Evolutionary conservation across 92 coral and sea anemone species (phyloP).

Genomic region (Paramuricea clavata): DNA sequence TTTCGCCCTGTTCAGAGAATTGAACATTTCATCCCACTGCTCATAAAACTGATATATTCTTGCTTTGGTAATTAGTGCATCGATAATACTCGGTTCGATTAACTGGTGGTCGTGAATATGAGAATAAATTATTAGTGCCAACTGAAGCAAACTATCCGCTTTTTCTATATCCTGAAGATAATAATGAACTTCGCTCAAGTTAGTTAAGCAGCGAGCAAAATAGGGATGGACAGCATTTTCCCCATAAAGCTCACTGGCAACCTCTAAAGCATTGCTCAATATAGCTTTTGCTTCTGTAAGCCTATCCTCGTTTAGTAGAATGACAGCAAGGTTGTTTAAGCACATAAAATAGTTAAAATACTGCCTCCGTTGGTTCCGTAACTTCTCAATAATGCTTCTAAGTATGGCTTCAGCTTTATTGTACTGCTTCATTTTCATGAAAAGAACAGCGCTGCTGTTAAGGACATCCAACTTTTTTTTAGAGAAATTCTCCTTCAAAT

Average conservation of each 20-base stretch:
- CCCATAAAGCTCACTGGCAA: conserved; percentile 44
- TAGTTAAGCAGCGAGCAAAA: conserved; percentile 42
- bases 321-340: conserved; percentile 44
- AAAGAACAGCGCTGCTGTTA: conserved; percentile 34
- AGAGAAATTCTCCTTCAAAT: background rate
- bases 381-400: background rate
- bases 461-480: background rate
- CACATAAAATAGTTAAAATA: conserved; percentile 1
- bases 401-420: conserved; percentile 22
- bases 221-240: conserved; percentile 33
- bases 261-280: conserved; percentile 31
- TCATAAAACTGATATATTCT: conserved; percentile 14
- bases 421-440: conserved; percentile 22
- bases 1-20: conserved; percentile 14
- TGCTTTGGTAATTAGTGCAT: conserved; percentile 29
- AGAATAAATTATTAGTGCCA: conserved; percentile 19
- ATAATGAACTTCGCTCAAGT: conserved; percentile 25
- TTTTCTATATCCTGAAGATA: conserved; percentile 7
- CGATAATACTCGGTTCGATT: conserved; percentile 34
- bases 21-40: conserved; percentile 35
- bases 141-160: conserved; percentile 27
- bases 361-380: conserved; percentile 11
- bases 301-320: conserved; percentile 19
- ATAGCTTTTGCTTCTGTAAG: conserved; percentile 30
- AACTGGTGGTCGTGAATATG: conserved; percentile 1